Evolutionary conservation across 2,888 invertebrate genomes (phyloP), one percentile per base, ranked within the genome.

Genomic region (Epirrhoe alternata): DNA sequence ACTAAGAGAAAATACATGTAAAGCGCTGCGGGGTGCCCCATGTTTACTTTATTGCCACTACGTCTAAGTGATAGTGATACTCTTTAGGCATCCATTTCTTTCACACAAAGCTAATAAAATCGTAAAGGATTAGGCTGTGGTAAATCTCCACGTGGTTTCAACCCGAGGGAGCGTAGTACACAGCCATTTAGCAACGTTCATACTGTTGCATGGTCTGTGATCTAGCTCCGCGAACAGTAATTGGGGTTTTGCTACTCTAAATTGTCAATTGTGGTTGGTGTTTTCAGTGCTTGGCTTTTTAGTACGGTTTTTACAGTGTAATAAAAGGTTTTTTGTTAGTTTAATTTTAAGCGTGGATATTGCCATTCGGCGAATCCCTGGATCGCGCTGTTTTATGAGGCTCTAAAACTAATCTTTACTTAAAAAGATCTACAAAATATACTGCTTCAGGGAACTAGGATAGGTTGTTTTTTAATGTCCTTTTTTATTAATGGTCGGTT

Each of bases 181-280:
- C 12, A 17, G 59, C 30, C 42, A 24, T 51, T 51, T 59, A 49
- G 51, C 50, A 10, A 42, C 30, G 42, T 42, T 49, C 14, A 24
- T 50, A 58, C 58, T 56, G n/a, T 56, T 49, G 17, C 47, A 63
- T 64, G 54, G 64, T 64, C 60, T 60, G 55, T 38, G 64, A 68
- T 63, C 71, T 64, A 60, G 69, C 66, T 62, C 56, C 38, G 66
- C 64, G 16, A 58, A 62, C 67, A 58, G 67, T 70, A 68, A 70
- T 70, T 68, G 61, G 58, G 63, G 67, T 55, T 71, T 71, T 66
- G 66, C 64, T 67, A 66, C 65, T 64, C 61, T 71, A 67, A 71
- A 73, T 70, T 71, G 70, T 49, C 70, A 69, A 73, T 70, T 65
- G 68, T 50, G 70, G 64, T 57, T 50, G 60, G 63, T 68, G 61